These are phyloP conservation scores for Heliconius aoede DNA, from an alignment of 2,888 invertebrate species.

Conservation along the genomic window DNA sequence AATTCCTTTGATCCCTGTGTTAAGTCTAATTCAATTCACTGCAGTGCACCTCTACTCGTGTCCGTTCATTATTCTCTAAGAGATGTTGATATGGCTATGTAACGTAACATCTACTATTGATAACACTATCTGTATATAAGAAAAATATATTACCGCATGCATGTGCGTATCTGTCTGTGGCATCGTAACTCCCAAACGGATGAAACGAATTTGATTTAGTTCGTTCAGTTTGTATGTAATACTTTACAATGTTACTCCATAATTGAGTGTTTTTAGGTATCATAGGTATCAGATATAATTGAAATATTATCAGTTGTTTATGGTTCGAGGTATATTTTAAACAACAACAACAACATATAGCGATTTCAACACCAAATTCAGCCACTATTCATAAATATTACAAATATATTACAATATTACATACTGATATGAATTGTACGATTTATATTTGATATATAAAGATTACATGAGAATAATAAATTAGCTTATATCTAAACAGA, in stretches of 20 bases:
- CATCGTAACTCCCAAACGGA: neutral
- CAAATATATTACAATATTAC: no score
- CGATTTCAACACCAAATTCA: neutral
- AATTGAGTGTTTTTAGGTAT: neutral
- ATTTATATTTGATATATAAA: no score
- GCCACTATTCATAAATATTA: neutral
- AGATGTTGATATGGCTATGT: constrained; percentile 1
- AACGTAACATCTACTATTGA: constrained; percentile 2
- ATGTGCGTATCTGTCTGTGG: neutral
- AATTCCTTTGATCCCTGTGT: constrained; percentile 38
- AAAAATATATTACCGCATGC: neutral
- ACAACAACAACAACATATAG: no score
- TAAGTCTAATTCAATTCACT: constrained; percentile 60
- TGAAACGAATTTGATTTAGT: neutral
- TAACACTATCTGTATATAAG: no score
- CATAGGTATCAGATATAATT: neutral
- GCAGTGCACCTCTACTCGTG: constrained; percentile 56
- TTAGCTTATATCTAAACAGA: constrained; percentile 1
- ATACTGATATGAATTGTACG: constrained; percentile 2
- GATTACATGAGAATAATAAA: neutral
- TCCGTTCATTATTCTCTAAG: constrained; percentile 13
- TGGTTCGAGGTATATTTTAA: neutral
- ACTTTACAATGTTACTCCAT: no score
- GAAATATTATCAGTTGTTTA: neutral
- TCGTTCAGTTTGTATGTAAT: neutral